phyloP scores from a whole-genome alignment of 2,113 vertebrate genomes.

The Dermatemys mawii region DNA sequence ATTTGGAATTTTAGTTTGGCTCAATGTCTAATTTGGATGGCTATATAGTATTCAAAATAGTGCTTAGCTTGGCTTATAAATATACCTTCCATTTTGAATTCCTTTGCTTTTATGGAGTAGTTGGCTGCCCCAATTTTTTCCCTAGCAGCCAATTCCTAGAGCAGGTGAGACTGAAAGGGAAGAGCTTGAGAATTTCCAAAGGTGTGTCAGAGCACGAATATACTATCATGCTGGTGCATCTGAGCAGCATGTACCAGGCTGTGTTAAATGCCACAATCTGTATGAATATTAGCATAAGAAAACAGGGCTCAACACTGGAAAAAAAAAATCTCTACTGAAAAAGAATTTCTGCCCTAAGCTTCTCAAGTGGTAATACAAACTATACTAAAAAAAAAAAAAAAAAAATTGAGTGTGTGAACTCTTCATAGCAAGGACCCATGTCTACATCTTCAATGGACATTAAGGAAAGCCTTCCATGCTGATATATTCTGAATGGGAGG shows the following conservation, averaged over 20 bases:
- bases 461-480: background rate
- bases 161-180: background rate
- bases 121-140: background rate
- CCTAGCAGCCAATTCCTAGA: background rate
- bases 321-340: background rate
- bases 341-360: background rate
- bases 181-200: background rate
- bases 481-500: background rate
- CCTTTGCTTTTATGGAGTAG: background rate
- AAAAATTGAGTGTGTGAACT: background rate
- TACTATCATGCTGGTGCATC: background rate
- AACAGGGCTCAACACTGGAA: background rate
- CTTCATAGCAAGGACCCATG: background rate
- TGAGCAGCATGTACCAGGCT: background rate
- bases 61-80: background rate
- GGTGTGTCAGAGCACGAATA: background rate
- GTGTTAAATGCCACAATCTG: rapidly evolving
- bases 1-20: background rate
- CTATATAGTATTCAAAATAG: background rate
- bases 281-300: background rate
- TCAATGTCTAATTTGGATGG: background rate
- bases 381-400: background rate
- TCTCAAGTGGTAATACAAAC: background rate
- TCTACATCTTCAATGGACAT: background rate
- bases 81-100: background rate